Percentiles rank a stretch among this genome's conserved stretches.
These are phyloP conservation scores for Neosalanx taihuensis DNA, from an alignment of 2,797 vertebrate species.

Conservation along the genomic window DNA sequence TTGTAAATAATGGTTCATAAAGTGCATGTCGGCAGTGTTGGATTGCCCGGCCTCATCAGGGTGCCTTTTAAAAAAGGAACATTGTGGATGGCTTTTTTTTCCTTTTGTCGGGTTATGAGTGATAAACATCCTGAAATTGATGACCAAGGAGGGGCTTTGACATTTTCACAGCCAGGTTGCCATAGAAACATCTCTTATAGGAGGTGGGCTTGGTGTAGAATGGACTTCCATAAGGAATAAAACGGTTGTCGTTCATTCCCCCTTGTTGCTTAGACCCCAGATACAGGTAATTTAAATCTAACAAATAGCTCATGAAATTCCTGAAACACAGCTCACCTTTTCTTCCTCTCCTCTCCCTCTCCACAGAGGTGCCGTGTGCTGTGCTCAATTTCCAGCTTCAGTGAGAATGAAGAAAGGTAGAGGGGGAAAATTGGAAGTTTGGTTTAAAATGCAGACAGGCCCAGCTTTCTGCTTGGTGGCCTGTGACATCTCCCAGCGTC, in stretches of 20 bases:
- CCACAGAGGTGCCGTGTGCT: conserved; percentile 63
- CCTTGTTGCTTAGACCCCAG: conserved; percentile 18
- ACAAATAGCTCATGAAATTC: conserved; percentile 67
- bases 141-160: conserved; percentile 52
- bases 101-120: conserved; percentile 63
- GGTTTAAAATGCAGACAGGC: conserved; percentile 91
- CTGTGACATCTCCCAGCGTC: conserved; percentile 90
- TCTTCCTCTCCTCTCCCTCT: conserved; percentile 55
- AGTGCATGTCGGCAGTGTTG: conserved; percentile 11
- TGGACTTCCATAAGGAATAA: conserved; percentile 44
- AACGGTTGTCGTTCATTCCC: conserved; percentile 11
- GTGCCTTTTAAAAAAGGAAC: conserved; percentile 54
- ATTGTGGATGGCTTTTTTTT: conserved; percentile 59
- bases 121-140: conserved; percentile 60
- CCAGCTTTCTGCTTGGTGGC: conserved; percentile 88
- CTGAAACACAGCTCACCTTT: conserved; percentile 67
- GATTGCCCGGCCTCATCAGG: conserved; percentile 49
- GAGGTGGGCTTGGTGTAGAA: conserved; percentile 43
- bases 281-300: conserved; percentile 64
- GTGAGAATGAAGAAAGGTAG: conserved; percentile 77
- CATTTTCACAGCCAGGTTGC: conserved; percentile 42
- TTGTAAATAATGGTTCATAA: not conserved
- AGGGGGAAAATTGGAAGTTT: conserved; percentile 74
- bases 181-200: conserved; percentile 50
- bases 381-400: conserved; percentile 88